Percentiles rank a stretch among this genome's conserved stretches.
These are phyloP conservation scores for Apodemia mormo DNA, from an alignment of 2,888 invertebrate species.

Conservation along the genomic window DNA sequence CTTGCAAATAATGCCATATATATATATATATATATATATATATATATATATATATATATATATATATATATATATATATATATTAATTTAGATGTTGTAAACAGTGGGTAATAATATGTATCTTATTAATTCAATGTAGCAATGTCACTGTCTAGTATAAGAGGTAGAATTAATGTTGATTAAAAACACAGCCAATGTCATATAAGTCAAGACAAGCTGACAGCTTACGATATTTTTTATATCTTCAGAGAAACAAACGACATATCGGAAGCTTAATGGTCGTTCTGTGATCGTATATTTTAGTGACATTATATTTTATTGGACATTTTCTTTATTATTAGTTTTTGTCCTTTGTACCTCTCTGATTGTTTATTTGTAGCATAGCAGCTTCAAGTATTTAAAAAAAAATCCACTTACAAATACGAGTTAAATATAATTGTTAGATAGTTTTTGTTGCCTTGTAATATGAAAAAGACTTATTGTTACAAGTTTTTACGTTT, in stretches of 20 bases:
- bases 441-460: background rate
- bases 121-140: conserved; percentile 24
- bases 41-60: too few species aligned
- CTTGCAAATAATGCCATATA: too few species aligned
- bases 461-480: too few species aligned
- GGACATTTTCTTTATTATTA: background rate
- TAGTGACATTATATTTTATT: background rate
- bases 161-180: conserved; percentile 3
- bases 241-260: conserved; percentile 24
- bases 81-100: too few species aligned
- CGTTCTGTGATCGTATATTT: background rate
- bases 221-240: conserved; percentile 30
- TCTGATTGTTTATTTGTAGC: too few species aligned
- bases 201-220: conserved; percentile 32
- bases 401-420: too few species aligned
- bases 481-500: too few species aligned
- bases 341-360: too few species aligned
- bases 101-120: too few species aligned
- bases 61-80: too few species aligned
- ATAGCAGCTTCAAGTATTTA: too few species aligned
- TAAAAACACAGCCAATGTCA: conserved; percentile 26
- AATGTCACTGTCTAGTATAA: conserved; percentile 20
- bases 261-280: conserved; percentile 20
- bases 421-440: background rate
- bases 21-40: too few species aligned